Evolutionary conservation across 2,888 invertebrate species (phyloP), one percentile per base, ranked within the genome.

Genomic region (Salpingus planirostris): DNA sequence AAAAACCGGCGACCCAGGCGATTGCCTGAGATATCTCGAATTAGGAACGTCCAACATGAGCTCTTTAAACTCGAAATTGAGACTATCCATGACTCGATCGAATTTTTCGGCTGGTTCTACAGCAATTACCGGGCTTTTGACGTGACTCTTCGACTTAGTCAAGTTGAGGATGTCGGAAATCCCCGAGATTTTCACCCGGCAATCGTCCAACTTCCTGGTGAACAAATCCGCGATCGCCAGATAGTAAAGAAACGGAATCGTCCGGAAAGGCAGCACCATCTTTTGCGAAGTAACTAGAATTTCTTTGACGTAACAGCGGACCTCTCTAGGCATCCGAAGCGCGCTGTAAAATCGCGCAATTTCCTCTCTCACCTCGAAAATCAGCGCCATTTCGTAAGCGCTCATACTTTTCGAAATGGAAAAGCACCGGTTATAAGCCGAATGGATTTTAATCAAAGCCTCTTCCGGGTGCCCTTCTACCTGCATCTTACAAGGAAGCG

Each of bases 221-320:
- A 13, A 3, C 3, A 38, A 14, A 13, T 38, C 38, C 10, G 34
- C 31, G 8, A 22, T 13, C 2, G 31, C 26, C 14, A 38, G 11
- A 14, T 38, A 34, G 11, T 15, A 34, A 10, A 38, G 21, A 12
- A 31, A 22, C 2, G 24, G 2, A 8, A 21, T 3, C 6, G 25
- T 35, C 2, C 38, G 38, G 4, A 34, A 22, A 2, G 38, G 38
- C 6, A 38, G 24, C 13, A 35, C 15, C 24, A 35, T 14, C 21
- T 35, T 29, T 15, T 34, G 34, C 4, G 38, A 26, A 8, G 34
- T 4, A 5, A 34, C 7, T 1, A 29, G 18, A 15, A 24, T 8
- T 2, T 25, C 26, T 24, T 28, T 31, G 11, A 10, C 22, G 14
- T 31, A 34, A 26, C 29, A 28, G 10, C 34, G 27, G 3, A 38